These are phyloP conservation scores for Bombus haemorrhoidalis DNA, from an alignment of 1,140 invertebrate genomes.

Conservation along the genomic window DNA sequence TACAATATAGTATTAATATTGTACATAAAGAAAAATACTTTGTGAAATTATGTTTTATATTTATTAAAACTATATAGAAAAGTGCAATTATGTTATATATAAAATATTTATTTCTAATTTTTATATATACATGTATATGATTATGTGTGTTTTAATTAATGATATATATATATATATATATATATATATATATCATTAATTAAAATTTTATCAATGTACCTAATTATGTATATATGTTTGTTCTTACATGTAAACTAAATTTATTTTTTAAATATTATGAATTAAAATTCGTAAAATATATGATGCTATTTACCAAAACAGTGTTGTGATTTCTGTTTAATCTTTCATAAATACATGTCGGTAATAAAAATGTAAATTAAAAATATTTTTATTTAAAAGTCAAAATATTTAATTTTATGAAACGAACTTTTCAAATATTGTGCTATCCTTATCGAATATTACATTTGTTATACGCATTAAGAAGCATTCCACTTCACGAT, in stretches of 20 bases:
- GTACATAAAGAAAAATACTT: conserved; percentile 17
- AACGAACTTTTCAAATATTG: neutral
- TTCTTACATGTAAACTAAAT: neutral
- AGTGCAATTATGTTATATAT: neutral
- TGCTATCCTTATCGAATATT: neutral
- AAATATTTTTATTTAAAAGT: neutral
- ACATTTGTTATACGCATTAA: neutral
- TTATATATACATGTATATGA: neutral
- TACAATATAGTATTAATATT: neutral
- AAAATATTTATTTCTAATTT: conserved; percentile 19
- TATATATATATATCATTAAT: neutral
- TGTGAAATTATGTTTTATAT: conserved; percentile 26
- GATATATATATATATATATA: neutral
- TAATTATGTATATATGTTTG: conserved; percentile 18
- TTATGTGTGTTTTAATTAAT: too few species aligned
- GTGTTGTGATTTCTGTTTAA: neutral
- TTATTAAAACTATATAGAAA: conserved; percentile 6
- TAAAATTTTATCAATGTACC: neutral
- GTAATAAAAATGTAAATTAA: neutral
- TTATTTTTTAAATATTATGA: neutral
- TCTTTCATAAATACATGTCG: neutral
- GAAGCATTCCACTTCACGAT: neutral
- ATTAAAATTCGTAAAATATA: neutral
- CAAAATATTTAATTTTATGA: neutral
- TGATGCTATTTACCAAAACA: neutral